Conservation (phyloP, 2,113 vertebrate genomes). For the Heterochromis multidens region DNA sequence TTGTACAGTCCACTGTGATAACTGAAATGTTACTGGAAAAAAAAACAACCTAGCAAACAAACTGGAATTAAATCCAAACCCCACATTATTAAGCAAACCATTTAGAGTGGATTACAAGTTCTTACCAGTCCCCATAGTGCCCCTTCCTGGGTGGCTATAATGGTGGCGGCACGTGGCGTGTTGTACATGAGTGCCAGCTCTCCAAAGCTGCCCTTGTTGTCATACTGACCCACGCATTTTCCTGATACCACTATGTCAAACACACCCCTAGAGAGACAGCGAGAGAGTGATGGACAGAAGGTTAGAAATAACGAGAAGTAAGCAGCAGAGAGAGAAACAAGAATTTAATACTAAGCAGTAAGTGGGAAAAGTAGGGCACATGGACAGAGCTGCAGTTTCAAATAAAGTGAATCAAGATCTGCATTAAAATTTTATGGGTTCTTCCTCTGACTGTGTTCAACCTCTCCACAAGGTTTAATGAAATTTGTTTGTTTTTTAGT, state of each 20-base stretch:
- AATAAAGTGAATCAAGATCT: neutral
- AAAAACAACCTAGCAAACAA: neutral
- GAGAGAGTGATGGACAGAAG: neutral
- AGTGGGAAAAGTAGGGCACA: neutral
- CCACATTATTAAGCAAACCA: neutral
- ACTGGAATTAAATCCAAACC: neutral
- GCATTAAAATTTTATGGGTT: neutral
- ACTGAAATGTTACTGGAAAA: neutral
- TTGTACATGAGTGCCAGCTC: conserved; percentile 99
- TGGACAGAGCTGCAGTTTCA: neutral
- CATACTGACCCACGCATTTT: conserved; percentile 88
- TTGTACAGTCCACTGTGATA: neutral
- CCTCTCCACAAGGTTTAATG: neutral
- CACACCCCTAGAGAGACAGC: conserved; percentile 80
- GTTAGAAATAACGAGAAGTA: conserved; percentile 4
- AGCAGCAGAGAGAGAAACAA: neutral
- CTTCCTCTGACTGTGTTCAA: neutral
- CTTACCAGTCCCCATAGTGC: conserved; percentile 96
- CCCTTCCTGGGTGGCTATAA: conserved; percentile 90
- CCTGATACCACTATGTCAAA: conserved; percentile 90
- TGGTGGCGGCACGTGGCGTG: conserved; percentile 95
- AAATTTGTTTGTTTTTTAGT: neutral
- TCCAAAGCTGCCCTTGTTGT: conserved; percentile 97
- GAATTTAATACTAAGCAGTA: neutral
- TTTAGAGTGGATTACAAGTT: neutral